Base-by-base conservation (phyloP, 2,888 invertebrate genomes). In the Itoplectis maculator region DNA sequence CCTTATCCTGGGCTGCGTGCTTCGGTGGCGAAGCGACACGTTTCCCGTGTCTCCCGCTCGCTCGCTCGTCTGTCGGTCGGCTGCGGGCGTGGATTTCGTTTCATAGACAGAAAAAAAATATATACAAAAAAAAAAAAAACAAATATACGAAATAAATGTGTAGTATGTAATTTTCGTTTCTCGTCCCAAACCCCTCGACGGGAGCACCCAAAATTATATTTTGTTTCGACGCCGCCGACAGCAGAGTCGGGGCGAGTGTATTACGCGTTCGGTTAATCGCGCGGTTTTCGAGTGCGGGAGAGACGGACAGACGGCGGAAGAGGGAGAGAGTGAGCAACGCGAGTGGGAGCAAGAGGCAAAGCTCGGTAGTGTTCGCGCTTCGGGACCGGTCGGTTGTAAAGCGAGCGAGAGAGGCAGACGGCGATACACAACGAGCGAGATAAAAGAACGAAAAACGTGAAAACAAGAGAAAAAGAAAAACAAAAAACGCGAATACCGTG, bases 1-100 rank as follows among this genome's bases (percentile, higher is more conserved):
- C 87, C 88, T 89, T 85, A 86, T 87, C 85, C 85, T 86, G 77
- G 83, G 83, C 84, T 83, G 82, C 82, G 85, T 86, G 83, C 79
- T 84, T 81, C 82, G 74, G 70, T 80, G 49, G n/a, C 78, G 79
- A 79, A 84, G 84, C 82, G 79, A 83, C 81, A 83, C 86, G 83
- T 84, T 86, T 77, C 77, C 77, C 79, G 82, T 79, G 82, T 81
- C 74, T 75, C 79, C 61, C 75, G 77, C 76, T 23, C 77, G 77
- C 76, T 20, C 72, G 42, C 51, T 65, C 35, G 20, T 18, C 59
- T 45, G 51, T n/a, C 69, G 51, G 74, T 85, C 84, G n/a, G n/a
- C n/a, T n/a, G n/a, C n/a, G 35, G 29, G 56, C 8, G 42, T 86
- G 78, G 79, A 81, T 79, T 35, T 29, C 47, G 51, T 51, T 66